Evolutionary conservation across 2,797 vertebrate genomes (phyloP), one percentile per base, ranked within the genome.

Genomic region (Enteromius radiatus): DNA sequence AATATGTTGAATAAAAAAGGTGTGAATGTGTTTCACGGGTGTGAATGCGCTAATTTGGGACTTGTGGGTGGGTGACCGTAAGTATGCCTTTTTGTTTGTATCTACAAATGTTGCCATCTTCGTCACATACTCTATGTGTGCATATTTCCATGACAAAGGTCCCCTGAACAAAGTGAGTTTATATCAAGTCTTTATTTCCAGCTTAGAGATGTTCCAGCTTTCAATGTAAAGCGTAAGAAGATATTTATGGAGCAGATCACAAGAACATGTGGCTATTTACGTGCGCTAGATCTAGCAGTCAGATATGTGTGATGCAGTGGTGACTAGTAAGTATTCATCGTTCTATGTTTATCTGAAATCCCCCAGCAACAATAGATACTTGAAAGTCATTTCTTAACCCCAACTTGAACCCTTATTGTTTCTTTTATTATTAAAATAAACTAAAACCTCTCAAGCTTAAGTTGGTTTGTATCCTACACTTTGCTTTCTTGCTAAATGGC

Each of bases 311-410:
- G 38, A 61, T 61, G 38, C 11, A 45, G 78, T 78, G 1, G 14
- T 49, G 31, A 36, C 26, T 77, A n/a, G 61, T 36, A 52, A 33
- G 43, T 36, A 47, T 17, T 45, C 21, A n/a, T 36, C 14, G 0
- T 49, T 63, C 78, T 80, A 41, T 23, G 59, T 76, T 76, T 76
- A 76, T 61, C n/a, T 28, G 15, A 76, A 73, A 21, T 52, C 69
- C 45, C 31, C 69, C 28, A 73, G 45, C 69, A 52, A 73, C 69
- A 52, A 33, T 5, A 33, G 12, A 73, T 73, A 19, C 10, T 31
- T 49, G 3, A 47, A 28, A 47, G 8, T 33, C 6, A 52, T 7
- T 28, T 28, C 28, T 28, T 28, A 28, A 28, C 28, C 28, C 28
- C 28, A 28, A 28, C 28, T 28, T 28, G 1, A 28, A 28, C 28